Base-by-base conservation (phyloP, 2,113 vertebrate species). In the Dicaeum eximium region DNA sequence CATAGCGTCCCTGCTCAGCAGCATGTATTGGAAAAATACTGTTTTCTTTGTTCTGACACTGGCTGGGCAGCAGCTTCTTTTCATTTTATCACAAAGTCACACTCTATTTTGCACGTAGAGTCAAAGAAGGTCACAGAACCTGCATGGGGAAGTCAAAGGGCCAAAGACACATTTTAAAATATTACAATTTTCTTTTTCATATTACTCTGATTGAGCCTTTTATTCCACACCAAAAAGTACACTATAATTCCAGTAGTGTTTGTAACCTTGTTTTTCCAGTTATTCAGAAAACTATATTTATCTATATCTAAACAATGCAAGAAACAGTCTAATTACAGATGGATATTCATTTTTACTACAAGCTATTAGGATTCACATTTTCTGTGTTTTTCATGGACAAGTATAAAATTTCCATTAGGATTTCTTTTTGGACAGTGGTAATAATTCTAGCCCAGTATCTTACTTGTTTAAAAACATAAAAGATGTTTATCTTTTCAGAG, bases 341-440 rank as follows among this genome's bases (percentile, higher is more conserved):
- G 22, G 10, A 30, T 37, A 48, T 4, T 60, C 0, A 17, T 80
- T 84, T 84, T 81, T 87, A 30, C 13, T 66, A 13, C 8, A 54
- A 13, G 4, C 3, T 45, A 28, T 18, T 50, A 11, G 6, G 11
- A 35, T 86, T 79, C 53, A 51, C 1, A 35, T 64, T 82, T 86
- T 86, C 30, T 71, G 33, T 61, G 37, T 16, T 61, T 61, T 71
- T 66, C 33, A 50, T 40, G 4, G 12, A 4, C 7, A 66, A n/a
- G 13, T 48, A 19, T 33, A 57, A 64, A 70, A 44, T 57, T 78
- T 90, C 16, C 8, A 24, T 24, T 25, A 24, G 8, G 10, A 13
- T 31, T 61, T 60, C 3, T 40, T 35, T 28, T 7, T 0, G 0
- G 15, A 24, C 1, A 0, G 2, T 47, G 15, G 6, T 25, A 40